Evolutionary conservation across 1,140 invertebrate genomes (phyloP), one percentile per base, ranked within the genome.

Genomic region (Drosophila quadrilineata): DNA sequence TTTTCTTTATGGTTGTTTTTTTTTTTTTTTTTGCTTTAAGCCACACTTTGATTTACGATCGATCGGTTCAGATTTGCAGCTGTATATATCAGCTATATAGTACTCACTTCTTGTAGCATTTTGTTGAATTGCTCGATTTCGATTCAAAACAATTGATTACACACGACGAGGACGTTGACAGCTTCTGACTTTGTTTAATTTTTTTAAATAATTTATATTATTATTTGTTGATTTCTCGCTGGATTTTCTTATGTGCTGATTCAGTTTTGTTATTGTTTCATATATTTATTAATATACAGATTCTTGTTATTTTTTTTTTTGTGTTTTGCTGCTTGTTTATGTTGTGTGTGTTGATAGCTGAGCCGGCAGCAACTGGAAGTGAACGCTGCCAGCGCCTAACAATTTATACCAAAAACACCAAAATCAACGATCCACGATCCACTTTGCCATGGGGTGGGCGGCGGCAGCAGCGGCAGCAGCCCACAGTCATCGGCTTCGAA

Each of bases 91-190:
- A 38, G 36, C 29, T 26, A 14, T 12, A 26, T 16, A 35, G n/a
- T 57, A 66, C 76, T 80, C 74, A 80, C 76, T 58, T 84, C 65
- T 40, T 76, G 43, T 65, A 62, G 40, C 76, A 82, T 82, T 69
- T 22, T 50, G 31, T 63, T 80, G 45, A 58, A 36, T 58, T 36
- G 45, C 12, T n/a, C 19, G 53, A n/a, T 16, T 2, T 17, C 24
- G 50, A 53, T 53, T 19, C n/a, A n/a, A n/a, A 41, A 65, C 16
- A 28, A 26, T 6, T 12, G 29, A 45, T 57, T 41, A 21, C 6
- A 10, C 21, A 26, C 17, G 38, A 46, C 54, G 62, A 63, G 52
- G 40, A 56, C 59, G 52, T 46, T 56, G 40, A 63, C 59, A 16
- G 53, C 53, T 67, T n/a, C n/a, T n/a, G n/a, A n/a, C n/a, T n/a